Conservation (phyloP, 2,888 invertebrate genomes). For the Theristus sp. region DNA sequence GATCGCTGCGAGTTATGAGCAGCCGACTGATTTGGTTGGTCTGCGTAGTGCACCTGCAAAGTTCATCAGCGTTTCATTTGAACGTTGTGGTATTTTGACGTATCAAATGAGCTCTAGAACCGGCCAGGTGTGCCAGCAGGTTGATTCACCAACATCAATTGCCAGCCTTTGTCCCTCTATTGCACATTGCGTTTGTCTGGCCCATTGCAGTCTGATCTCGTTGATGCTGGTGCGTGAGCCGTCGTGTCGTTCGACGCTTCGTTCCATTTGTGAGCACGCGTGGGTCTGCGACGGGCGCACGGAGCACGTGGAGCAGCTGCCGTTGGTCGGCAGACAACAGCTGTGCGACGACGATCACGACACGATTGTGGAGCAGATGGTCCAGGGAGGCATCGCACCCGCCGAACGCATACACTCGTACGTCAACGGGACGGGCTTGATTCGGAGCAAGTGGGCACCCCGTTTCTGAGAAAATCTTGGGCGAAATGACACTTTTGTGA, state of each 20-base stretch:
- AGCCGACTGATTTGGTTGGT: no score
- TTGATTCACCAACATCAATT: no score
- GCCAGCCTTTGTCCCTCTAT: no score
- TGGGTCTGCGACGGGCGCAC: constrained; percentile 23
- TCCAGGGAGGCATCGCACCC: constrained; percentile 75
- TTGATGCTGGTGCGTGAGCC: constrained; percentile 86
- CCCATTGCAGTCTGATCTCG: constrained; percentile 56
- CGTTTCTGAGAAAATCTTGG: no score
- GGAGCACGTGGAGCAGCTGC: constrained; percentile 17
- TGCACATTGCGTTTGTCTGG: no score
- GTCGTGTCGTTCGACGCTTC: constrained; percentile 63
- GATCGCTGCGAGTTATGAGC: no score
- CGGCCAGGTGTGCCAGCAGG: no score
- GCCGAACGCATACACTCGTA: constrained; percentile 81
- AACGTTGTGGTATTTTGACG: no score
- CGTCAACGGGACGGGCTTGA: constrained; percentile 25
- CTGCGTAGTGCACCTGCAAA: no score
- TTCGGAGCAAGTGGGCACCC: neutral
- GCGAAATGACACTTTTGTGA: no score
- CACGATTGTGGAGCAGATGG: constrained; percentile 82
- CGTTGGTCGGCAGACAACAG: constrained; percentile 58
- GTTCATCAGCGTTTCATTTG: no score
- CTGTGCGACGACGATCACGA: constrained; percentile 75
- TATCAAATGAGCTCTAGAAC: no score
- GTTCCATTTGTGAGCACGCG: constrained; percentile 64